Percentiles rank a stretch among this genome's conserved stretches.
Evolutionary conservation across 23 tunicate species (phyloP).

Genomic region (Diplosoma virens): DNA sequence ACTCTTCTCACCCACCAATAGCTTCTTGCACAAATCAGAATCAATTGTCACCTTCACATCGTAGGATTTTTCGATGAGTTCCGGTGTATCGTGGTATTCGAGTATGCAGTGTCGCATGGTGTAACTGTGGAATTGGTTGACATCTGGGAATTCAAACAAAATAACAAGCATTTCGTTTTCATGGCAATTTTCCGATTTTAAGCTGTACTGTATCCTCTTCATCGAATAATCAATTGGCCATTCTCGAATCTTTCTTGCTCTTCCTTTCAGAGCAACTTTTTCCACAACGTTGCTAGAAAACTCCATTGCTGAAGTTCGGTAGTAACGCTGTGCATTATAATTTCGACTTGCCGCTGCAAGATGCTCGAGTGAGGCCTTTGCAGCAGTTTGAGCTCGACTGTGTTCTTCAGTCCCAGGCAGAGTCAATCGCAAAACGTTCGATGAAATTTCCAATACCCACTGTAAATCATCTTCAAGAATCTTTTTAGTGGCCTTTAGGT

Average conservation of each 20-base stretch:
- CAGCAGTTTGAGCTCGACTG: conserved; percentile 17
- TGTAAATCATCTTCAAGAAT: conserved; percentile 32
- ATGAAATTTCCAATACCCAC: conserved; percentile 70
- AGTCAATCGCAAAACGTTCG: conserved; percentile 9
- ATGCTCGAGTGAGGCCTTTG: conserved; percentile 18
- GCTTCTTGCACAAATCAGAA: conserved; percentile 25
- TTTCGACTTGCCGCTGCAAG: conserved; percentile 23
- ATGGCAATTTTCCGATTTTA: conserved; percentile 50
- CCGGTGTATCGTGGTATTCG: conserved; percentile 17
- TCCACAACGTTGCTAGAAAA: conserved; percentile 20
- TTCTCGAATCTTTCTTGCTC: neutral
- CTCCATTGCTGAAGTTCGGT: conserved; percentile 51
- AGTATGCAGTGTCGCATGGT: conserved; percentile 47
- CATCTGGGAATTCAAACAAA: conserved; percentile 32
- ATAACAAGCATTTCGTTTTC: neutral
- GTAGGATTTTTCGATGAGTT: neutral
- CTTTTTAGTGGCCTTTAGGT: conserved; percentile 11
- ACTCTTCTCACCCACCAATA: too few relatives aligned
- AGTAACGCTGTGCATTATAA: conserved; percentile 28
- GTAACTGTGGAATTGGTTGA: conserved; percentile 27
- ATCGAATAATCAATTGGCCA: neutral
- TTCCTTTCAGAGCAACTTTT: neutral
- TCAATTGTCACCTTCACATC: conserved; percentile 25
- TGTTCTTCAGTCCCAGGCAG: neutral
- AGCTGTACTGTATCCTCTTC: neutral